These are phyloP conservation scores for Burhinus oedicnemus DNA, from an alignment of 2,113 vertebrate genomes.

Conservation along the genomic window DNA sequence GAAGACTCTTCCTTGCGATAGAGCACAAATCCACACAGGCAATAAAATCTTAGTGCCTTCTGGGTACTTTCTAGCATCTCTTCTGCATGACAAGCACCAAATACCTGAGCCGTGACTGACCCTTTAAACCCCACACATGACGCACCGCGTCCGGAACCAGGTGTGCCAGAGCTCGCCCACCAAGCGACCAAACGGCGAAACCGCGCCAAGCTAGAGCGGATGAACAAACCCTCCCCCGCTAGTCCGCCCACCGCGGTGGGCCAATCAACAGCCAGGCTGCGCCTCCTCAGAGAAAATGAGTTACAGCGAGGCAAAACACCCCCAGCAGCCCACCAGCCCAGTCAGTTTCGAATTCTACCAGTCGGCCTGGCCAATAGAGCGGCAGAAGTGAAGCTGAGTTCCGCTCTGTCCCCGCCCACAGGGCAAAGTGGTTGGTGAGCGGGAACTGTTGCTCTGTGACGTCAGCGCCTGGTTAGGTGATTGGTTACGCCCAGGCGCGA, in stretches of 20 bases:
- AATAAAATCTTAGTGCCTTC: neutral
- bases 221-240: neutral
- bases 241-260: too few species aligned
- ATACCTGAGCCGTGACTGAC: neutral
- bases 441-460: neutral
- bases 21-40: neutral
- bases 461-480: neutral
- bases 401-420: neutral
- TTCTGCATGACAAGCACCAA: neutral
- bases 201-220: neutral
- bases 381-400: neutral
- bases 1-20: neutral
- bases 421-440: neutral
- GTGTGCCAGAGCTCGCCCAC: neutral
- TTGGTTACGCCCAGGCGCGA: neutral
- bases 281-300: neutral
- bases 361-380: neutral
- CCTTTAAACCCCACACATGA: slow-evolving; percentile 48
- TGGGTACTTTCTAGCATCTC: neutral
- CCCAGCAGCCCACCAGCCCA: neutral
- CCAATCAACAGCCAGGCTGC: neutral
- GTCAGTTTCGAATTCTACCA: neutral
- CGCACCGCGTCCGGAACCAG: neutral
- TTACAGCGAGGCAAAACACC: neutral
- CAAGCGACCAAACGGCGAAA: neutral